These are phyloP conservation scores for Siderastrea siderea DNA, from an alignment of 92 coral and sea anemone species.

Conservation along the genomic window DNA sequence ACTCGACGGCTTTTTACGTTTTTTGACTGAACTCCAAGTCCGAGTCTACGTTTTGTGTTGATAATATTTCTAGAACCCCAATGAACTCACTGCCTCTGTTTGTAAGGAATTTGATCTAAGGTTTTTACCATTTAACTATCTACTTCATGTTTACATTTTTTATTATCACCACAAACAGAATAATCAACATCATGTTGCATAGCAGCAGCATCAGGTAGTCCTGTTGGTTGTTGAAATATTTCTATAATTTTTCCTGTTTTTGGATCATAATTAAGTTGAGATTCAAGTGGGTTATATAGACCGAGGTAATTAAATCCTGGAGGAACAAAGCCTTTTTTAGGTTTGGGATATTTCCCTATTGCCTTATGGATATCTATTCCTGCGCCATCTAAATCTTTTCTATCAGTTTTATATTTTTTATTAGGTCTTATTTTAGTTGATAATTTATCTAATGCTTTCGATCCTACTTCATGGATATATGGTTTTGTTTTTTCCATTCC, in stretches of 20 bases:
- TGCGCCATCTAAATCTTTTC: background rate
- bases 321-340: background rate
- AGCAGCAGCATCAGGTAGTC: background rate
- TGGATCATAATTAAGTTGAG: background rate
- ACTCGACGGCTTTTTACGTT: background rate
- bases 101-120: background rate
- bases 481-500: too few relatives aligned
- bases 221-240: background rate
- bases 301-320: background rate
- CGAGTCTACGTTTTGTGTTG: background rate
- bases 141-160: background rate
- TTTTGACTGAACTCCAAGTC: background rate
- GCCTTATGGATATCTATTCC: background rate
- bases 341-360: background rate
- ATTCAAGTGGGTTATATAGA: background rate
- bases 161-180: background rate
- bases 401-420: too few relatives aligned
- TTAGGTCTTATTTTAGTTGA: too few relatives aligned
- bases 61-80: background rate
- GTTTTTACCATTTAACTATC: background rate
- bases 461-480: too few relatives aligned
- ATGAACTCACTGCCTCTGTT: constrained; percentile 10
- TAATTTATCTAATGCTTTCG: too few relatives aligned
- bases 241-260: background rate
- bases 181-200: constrained; percentile 28